A percentile compares a stretch with the other conserved stretches of the same genome.
Evolutionary conservation across 2,113 vertebrate species (phyloP).

Genomic region (Choloepus hoffmanni): DNA sequence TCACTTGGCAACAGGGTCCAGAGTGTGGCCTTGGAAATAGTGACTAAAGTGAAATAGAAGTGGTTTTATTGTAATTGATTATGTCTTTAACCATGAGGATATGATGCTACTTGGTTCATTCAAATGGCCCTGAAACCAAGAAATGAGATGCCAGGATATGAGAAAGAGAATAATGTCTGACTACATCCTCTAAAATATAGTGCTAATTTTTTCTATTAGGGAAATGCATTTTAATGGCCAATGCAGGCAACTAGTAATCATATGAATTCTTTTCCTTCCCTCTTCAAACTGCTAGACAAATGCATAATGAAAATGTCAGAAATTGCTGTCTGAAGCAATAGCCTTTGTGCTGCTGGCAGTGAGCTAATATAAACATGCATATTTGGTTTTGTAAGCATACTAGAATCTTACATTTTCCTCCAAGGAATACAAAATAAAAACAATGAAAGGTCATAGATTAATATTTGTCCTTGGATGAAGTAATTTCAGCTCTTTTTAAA

Average conservation of each 20-base stretch:
- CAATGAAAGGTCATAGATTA: constrained; percentile 56
- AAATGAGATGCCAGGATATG: not conserved
- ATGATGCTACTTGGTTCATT: not conserved
- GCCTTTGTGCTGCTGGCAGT: not conserved
- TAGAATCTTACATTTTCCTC: constrained; percentile 48
- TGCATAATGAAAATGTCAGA: constrained; percentile 10
- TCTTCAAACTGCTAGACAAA: constrained; percentile 27
- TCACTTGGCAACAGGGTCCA: no score
- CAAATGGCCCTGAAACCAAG: not conserved
- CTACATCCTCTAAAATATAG: not conserved
- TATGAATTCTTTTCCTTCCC: constrained; percentile 34
- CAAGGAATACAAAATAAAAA: constrained; percentile 64
- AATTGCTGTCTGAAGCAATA: not conserved
- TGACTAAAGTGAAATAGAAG: not conserved
- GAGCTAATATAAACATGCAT: constrained; percentile 49
- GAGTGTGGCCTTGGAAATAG: not conserved
- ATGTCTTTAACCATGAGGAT: not conserved
- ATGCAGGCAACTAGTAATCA: not conserved
- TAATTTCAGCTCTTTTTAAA: constrained; percentile 55
- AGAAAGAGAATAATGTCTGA: not conserved
- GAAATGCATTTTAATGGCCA: constrained; percentile 37
- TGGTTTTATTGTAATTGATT: not conserved
- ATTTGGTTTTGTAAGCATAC: constrained; percentile 3
- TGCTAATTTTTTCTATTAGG: constrained; percentile 40
- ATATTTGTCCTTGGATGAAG: constrained; percentile 55